Base-by-base conservation (phyloP, 2,888 invertebrate species). In the Orthonevra nobilis region DNA sequence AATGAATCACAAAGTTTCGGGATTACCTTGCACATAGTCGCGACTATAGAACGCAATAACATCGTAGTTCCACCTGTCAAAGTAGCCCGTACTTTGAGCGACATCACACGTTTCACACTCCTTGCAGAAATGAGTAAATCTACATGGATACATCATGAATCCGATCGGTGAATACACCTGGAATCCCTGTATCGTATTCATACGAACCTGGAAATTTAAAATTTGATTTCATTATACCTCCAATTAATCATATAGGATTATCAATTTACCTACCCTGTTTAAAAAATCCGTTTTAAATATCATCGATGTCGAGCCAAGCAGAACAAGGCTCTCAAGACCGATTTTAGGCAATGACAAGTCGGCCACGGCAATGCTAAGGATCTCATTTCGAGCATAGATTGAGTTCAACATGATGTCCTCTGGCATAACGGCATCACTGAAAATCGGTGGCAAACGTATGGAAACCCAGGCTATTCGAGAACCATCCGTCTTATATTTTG, bases 141-240 rank as follows among this genome's bases (percentile, higher is more conserved):
- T 85, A 72, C 89, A 89, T 85, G 97, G 92, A 90, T 94, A 97
- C 85, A 96, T 95, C 84, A 94, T 92, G 89, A 97, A 99, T 14
- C 96, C 95, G 82, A 97, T 93, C n/a, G 98, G 96, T 84, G 94
- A 93, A 90, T 94, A 99, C 84, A 97, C 93, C 90, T 98, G 98
- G 89, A 93, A 94, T 82, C 94, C 94, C 82, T 90, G 90, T 81
- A 99, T 96, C 1, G 97, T 97, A 89, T 98, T 98, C 96, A 99
- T 97, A 72, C 98, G 93, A 7, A 97, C 95, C 94, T 94, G 87
- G 87, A 86, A 81, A 82, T 82, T n/a, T n/a, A n/a, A n/a, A n/a
- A n/a, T n/a, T n/a, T n/a, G n/a, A 34, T 26, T 7, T 42, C 9
- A 73, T 12, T 7, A 68, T 3, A 30, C 7, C 42, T 10, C 2